Evolutionary conservation across 37 sponge, comb jelly and placozoan species (phyloP).

Genomic region (Axinella damicornis): DNA sequence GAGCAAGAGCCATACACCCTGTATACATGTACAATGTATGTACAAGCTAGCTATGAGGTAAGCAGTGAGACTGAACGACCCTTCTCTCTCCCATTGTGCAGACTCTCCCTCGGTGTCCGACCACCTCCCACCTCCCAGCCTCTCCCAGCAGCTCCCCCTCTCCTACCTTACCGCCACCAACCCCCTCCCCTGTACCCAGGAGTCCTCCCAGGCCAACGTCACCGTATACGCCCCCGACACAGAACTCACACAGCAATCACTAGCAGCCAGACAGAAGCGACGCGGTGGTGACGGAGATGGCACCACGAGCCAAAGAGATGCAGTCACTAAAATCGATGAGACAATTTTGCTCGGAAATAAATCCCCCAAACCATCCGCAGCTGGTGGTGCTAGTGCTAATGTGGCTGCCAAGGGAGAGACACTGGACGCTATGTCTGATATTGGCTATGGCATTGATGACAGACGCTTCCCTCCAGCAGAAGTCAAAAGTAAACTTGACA

Average conservation of each 20-base stretch:
- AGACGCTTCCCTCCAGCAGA: neutral
- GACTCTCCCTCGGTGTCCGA: neutral
- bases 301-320: neutral
- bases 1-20: too few relatives aligned
- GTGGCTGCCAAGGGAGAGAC: neutral
- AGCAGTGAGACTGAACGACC: too few relatives aligned
- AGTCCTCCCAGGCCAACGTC: neutral
- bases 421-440: neutral
- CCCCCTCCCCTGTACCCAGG: slow-evolving; percentile 13
- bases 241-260: neutral
- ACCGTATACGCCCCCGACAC: slow-evolving; percentile 24
- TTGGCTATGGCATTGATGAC: neutral
- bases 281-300: neutral
- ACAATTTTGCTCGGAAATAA: neutral
- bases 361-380: neutral
- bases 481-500: neutral
- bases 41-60: too few relatives aligned
- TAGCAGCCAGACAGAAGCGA: neutral
- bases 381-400: neutral
- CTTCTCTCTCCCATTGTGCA: neutral
- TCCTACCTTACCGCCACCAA: neutral
- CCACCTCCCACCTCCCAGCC: slow-evolving; percentile 35
- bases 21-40: too few relatives aligned
- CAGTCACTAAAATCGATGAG: neutral
- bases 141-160: slow-evolving; percentile 36